Evolutionary conservation across 53 echinoderm and acorn worm species (phyloP).

Genomic region (Antedon mediterranea): DNA sequence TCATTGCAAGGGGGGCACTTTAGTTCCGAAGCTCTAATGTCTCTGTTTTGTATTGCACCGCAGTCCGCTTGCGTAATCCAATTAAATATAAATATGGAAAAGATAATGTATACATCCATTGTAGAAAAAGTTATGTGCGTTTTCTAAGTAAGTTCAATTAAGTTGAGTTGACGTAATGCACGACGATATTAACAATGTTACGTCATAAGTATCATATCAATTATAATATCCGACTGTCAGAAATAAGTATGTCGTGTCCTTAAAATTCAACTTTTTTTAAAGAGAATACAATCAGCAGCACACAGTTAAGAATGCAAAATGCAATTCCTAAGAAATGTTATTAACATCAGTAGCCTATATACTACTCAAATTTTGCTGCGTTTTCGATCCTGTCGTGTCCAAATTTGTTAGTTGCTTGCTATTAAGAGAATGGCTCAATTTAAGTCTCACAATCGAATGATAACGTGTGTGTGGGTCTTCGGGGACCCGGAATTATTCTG

Average conservation of each 20-base stretch:
- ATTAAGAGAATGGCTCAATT: neutral
- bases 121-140: neutral
- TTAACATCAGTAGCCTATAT: no score
- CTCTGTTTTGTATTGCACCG: neutral
- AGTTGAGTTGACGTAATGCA: neutral
- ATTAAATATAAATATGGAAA: neutral
- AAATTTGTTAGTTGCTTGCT: neutral
- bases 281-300: no score
- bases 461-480: neutral
- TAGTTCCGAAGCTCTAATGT: constrained; percentile 18
- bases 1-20: constrained; percentile 75
- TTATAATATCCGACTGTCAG: neutral
- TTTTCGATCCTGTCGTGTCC: no score
- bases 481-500: neutral
- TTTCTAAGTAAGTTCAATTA: neutral
- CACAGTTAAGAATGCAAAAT: no score
- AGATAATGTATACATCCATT: neutral
- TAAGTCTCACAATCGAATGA: neutral
- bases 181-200: neutral
- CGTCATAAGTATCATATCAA: neutral
- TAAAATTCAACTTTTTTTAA: neutral
- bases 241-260: neutral
- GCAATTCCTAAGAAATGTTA: no score
- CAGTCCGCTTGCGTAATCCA: neutral
- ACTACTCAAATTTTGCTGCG: no score